Conservation (phyloP, 1,140 invertebrate genomes). For the Antheraea pernyi region DNA sequence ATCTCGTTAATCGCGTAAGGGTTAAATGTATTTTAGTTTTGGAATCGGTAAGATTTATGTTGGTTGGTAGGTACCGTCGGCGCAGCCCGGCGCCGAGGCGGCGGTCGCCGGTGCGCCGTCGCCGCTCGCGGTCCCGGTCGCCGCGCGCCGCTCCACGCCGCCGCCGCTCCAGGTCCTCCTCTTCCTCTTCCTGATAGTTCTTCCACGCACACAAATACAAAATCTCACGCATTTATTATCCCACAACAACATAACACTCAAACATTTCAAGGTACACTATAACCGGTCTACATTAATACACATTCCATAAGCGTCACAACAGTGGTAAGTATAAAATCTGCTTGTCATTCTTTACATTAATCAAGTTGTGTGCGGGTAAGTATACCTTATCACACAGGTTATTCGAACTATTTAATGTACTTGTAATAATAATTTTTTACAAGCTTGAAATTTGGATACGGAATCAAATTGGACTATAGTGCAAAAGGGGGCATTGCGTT, state of each 20-base stretch:
- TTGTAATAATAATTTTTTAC: constrained; percentile 45
- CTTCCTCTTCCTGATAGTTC: constrained; percentile 86
- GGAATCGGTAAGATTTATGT: constrained; percentile 5
- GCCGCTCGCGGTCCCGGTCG: constrained; percentile 82
- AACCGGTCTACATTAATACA: not conserved
- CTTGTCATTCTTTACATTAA: constrained; percentile 9
- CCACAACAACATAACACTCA: constrained; percentile 14
- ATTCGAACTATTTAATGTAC: not conserved
- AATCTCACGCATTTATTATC: constrained; percentile 17
- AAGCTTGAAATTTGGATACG: constrained; percentile 68
- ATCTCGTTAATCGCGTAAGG: no score
- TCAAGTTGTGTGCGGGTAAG: not conserved
- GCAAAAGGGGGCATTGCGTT: constrained; percentile 39
- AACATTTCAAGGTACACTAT: constrained; percentile 7
- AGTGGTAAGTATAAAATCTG: constrained; percentile 51
- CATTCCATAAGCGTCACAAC: constrained; percentile 1
- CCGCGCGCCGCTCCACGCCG: constrained; percentile 84
- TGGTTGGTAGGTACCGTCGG: constrained; percentile 79
- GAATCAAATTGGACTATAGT: constrained; percentile 59
- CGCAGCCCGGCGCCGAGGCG: constrained; percentile 79
- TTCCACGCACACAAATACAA: constrained; percentile 20
- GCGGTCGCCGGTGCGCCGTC: constrained; percentile 75
- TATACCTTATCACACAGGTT: not conserved
- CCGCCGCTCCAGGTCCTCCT: constrained; percentile 89
- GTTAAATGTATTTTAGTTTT: no score